Evolutionary conservation across 2,797 vertebrate genomes (phyloP).

Genomic region (Muscicapa comitata): DNA sequence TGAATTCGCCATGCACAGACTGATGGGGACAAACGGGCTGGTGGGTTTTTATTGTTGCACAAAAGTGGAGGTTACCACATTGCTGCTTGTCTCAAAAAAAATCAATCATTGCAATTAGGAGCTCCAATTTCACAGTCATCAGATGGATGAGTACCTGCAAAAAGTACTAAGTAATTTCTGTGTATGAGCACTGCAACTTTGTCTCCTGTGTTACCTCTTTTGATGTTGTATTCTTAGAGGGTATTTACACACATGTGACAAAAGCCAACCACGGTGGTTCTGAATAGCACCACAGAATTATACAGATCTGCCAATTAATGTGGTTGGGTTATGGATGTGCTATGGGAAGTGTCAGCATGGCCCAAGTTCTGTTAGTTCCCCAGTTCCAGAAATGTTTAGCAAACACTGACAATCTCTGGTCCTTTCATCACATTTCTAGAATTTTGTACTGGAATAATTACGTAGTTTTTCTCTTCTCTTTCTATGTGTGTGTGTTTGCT

Average conservation of each 20-base stretch:
- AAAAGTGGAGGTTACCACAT: not conserved
- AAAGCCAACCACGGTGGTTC: accelerated
- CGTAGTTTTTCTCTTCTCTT: not conserved
- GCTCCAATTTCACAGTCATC: not conserved
- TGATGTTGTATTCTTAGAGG: not conserved
- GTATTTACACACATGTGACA: not conserved
- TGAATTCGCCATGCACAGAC: not conserved
- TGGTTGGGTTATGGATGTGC: not conserved
- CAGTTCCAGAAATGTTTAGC: not conserved
- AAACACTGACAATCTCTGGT: not conserved
- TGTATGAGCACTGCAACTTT: not conserved
- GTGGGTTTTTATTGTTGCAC: not conserved
- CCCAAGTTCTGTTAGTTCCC: not conserved
- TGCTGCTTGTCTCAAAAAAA: not conserved
- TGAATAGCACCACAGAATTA: not conserved
- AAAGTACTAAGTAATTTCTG: not conserved
- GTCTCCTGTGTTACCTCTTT: not conserved
- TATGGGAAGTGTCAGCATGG: not conserved
- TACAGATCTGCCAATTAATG: not conserved
- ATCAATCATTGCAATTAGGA: not conserved
- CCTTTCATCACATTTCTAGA: not conserved
- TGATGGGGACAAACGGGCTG: not conserved
- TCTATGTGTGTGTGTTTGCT: not conserved
- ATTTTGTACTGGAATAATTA: not conserved
- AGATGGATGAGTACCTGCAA: not conserved